Evolutionary conservation across 2,888 invertebrate species (phyloP).

Genomic region (Tortrix viridana): DNA sequence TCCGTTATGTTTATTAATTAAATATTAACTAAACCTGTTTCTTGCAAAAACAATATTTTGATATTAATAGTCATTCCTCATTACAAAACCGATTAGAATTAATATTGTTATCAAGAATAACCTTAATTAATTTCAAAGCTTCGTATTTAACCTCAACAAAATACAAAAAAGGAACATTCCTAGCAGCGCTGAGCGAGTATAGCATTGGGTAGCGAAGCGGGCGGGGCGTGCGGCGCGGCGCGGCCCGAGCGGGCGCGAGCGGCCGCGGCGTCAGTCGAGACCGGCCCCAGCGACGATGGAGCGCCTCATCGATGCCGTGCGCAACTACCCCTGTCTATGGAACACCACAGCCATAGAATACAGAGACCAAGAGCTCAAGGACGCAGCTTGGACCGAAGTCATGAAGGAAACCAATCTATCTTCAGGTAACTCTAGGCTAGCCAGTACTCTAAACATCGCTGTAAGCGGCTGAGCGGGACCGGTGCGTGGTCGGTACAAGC

Average conservation of each 20-base stretch:
- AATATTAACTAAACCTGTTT: too few relatives aligned
- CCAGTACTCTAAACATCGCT: background rate
- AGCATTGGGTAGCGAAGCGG: slow-evolving; percentile 39
- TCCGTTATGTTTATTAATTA: too few relatives aligned
- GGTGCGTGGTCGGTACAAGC: slow-evolving; percentile 71
- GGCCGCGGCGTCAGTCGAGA: slow-evolving; percentile 42
- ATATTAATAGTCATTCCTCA: too few relatives aligned
- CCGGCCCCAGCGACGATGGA: slow-evolving; percentile 63
- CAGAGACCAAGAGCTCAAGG: slow-evolving; percentile 80
- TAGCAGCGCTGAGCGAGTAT: too few relatives aligned
- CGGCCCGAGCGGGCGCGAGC: slow-evolving; percentile 43
- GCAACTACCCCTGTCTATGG: slow-evolving; percentile 78
- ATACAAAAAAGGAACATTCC: too few relatives aligned
- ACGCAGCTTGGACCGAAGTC: slow-evolving; percentile 78
- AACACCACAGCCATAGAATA: slow-evolving; percentile 78
- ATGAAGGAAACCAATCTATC: slow-evolving; percentile 76
- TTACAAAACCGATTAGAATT: too few relatives aligned
- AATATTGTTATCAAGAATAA: too few relatives aligned
- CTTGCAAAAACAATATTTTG: too few relatives aligned
- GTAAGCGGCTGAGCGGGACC: slow-evolving; percentile 71
- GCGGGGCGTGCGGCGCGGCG: slow-evolving; percentile 42
- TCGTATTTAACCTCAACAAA: too few relatives aligned
- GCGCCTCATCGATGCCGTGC: slow-evolving; percentile 75
- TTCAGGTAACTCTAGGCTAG: slow-evolving; percentile 61
- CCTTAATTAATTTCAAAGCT: too few relatives aligned